These are phyloP conservation scores for Agrotis exclamationis DNA, from an alignment of 2,888 invertebrate genomes.

Conservation along the genomic window DNA sequence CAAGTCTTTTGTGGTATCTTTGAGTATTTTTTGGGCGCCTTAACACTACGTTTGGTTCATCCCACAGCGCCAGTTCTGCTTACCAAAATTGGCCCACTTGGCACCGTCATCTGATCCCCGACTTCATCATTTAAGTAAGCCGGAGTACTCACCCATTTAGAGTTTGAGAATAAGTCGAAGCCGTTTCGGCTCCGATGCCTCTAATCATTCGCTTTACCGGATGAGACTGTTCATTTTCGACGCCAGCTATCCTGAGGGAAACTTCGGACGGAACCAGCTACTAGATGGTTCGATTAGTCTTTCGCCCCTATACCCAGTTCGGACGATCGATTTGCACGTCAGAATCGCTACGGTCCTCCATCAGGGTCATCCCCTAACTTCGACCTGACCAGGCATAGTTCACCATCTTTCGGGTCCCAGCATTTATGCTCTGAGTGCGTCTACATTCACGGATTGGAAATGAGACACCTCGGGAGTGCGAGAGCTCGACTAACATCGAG, in stretches of 20 bases:
- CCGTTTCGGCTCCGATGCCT: slow-evolving; percentile 93
- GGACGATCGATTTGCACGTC: slow-evolving; percentile 95
- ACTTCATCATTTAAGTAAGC: slow-evolving; percentile 91
- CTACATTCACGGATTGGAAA: slow-evolving; percentile 83
- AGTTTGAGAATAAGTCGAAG: slow-evolving; percentile 95
- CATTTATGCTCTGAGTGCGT: slow-evolving; percentile 92
- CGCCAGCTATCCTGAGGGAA: slow-evolving; percentile 94
- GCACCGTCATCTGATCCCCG: slow-evolving; percentile 90
- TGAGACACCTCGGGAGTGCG: slow-evolving; percentile 92
- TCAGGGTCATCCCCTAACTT: slow-evolving; percentile 93
- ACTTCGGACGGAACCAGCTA: slow-evolving; percentile 95
- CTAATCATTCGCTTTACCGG: slow-evolving; percentile 95
- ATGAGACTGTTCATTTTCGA: slow-evolving; percentile 88
- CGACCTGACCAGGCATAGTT: slow-evolving; percentile 94
- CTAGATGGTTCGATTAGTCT: slow-evolving; percentile 95
- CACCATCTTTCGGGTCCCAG: slow-evolving; percentile 94
- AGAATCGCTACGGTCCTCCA: slow-evolving; percentile 94
- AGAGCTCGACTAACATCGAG: slow-evolving; percentile 77
- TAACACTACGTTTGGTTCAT: slow-evolving; percentile 94
- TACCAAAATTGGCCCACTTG: slow-evolving; percentile 94
- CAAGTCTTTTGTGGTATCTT: slow-evolving; percentile 59
- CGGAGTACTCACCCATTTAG: slow-evolving; percentile 93
- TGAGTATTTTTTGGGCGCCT: slow-evolving; percentile 92
- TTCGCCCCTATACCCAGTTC: slow-evolving; percentile 94
- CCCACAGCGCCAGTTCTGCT: slow-evolving; percentile 95